phyloP scores from a whole-genome alignment of 2,797 vertebrate species.

The Chelmon rostratus region DNA sequence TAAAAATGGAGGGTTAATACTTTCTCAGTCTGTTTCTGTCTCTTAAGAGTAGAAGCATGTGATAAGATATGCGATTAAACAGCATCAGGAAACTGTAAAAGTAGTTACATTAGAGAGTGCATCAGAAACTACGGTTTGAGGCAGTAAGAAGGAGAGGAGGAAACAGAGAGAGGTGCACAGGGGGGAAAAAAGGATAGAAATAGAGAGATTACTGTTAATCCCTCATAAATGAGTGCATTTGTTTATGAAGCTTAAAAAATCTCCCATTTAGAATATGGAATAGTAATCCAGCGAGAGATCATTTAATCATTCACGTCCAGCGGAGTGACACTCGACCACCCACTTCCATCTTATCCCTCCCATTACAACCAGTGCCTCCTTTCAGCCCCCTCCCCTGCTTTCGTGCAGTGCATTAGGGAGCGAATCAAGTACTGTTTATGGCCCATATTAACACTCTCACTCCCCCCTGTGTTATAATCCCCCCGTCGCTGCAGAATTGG shows the following conservation, averaged over 20 bases:
- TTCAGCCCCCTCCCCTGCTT: constrained; percentile 36
- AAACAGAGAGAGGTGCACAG: constrained; percentile 53
- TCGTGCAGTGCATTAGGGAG: constrained; percentile 65
- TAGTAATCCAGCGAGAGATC: constrained; percentile 85
- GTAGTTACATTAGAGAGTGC: constrained; percentile 37
- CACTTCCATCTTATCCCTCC: constrained; percentile 63
- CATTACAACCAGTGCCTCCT: constrained; percentile 71
- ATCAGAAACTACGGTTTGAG: constrained; percentile 44
- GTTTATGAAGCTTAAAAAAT: constrained; percentile 89
- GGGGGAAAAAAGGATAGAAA: constrained; percentile 73
- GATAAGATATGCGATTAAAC: constrained; percentile 16
- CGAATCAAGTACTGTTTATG: constrained; percentile 60
- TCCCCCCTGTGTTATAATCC: constrained; percentile 79
- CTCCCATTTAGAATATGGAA: constrained; percentile 91
- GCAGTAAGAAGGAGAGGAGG: constrained; percentile 47
- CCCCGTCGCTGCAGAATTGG: constrained; percentile 69
- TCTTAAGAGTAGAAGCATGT: constrained; percentile 21
- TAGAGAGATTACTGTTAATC: constrained; percentile 89
- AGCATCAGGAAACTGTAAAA: constrained; percentile 18
- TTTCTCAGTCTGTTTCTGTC: constrained; percentile 6
- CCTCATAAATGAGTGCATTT: constrained; percentile 88
- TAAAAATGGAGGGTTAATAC: constrained; percentile 27
- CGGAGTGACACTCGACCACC: constrained; percentile 56
- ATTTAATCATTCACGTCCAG: constrained; percentile 84
- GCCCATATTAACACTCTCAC: constrained; percentile 81